Conservation (phyloP, 2,797 vertebrate genomes). For the Coranthus polyacanthus region DNA sequence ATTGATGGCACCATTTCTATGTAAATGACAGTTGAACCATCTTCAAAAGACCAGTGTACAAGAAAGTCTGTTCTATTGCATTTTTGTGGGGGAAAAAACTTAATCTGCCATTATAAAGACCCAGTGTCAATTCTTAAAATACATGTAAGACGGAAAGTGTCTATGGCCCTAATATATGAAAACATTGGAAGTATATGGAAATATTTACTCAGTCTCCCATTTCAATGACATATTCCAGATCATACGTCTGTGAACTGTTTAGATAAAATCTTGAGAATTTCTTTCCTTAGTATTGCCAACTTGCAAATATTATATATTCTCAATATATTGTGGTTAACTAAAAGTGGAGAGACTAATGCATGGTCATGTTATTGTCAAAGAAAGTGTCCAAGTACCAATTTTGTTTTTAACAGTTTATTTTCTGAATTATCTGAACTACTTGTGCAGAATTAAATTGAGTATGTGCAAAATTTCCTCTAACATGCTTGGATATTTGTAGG, state of each 20-base stretch:
- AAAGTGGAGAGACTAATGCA: constrained; percentile 84
- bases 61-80: constrained; percentile 78
- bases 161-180: constrained; percentile 80
- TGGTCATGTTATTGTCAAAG: constrained; percentile 83
- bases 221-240: constrained; percentile 78
- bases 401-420: constrained; percentile 75
- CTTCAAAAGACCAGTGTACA: constrained; percentile 80
- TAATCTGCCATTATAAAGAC: constrained; percentile 75
- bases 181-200: constrained; percentile 87
- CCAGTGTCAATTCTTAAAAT: constrained; percentile 70
- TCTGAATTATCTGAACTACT: constrained; percentile 76
- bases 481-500: constrained; percentile 81
- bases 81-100: constrained; percentile 70
- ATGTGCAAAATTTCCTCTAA: constrained; percentile 76
- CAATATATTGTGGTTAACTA: constrained; percentile 83
- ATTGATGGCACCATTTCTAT: constrained; percentile 91
- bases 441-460: constrained; percentile 79
- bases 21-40: constrained; percentile 84
- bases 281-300: constrained; percentile 81
- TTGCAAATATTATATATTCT: constrained; percentile 84
- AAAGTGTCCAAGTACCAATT: constrained; percentile 83
- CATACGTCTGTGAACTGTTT: constrained; percentile 79
- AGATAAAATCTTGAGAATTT: constrained; percentile 75
- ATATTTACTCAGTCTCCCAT: constrained; percentile 88
- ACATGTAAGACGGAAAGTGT: constrained; percentile 67